phyloP scores from a whole-genome alignment of 2,797 vertebrate genomes.

The Cyprinodon diabolis region DNA sequence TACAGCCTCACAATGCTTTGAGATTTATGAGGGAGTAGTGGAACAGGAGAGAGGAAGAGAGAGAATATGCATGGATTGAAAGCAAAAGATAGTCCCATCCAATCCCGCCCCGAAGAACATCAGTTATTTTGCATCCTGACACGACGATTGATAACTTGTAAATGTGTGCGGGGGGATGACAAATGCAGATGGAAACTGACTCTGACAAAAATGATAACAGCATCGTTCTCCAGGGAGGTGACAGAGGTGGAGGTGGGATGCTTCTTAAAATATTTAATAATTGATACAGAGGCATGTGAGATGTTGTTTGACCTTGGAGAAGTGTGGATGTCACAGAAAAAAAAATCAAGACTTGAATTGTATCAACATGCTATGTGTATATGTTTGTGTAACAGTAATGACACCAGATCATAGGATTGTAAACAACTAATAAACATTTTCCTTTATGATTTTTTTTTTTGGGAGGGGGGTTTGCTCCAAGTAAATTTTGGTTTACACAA shows the following conservation, averaged over 20 bases:
- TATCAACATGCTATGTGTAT: conserved; percentile 50
- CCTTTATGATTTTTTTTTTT: background rate
- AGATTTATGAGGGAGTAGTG: conserved; percentile 97
- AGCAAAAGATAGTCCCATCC: conserved; percentile 98
- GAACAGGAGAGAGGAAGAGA: conserved; percentile 76
- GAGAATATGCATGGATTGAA: conserved; percentile 99
- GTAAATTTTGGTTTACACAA: background rate
- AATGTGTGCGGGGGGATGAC: conserved; percentile 96
- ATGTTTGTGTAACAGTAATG: conserved; percentile 14
- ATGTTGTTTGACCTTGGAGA: conserved; percentile 99
- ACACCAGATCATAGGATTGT: conserved; percentile 61
- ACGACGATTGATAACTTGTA: conserved; percentile 99
- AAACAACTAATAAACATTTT: conserved; percentile 86
- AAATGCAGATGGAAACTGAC: conserved; percentile 99
- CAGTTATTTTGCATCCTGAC: conserved; percentile 99
- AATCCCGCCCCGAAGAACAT: conserved; percentile 97
- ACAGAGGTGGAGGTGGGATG: conserved; percentile 94
- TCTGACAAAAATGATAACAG: conserved; percentile 99
- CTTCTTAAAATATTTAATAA: conserved; percentile 99
- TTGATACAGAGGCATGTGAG: conserved; percentile 95
- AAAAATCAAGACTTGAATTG: conserved; percentile 94
- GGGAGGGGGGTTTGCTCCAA: background rate
- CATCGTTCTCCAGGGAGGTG: conserved; percentile 95
- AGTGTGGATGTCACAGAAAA: conserved; percentile 99
- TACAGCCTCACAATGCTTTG: conserved; percentile 91